Evolutionary conservation across 2,797 vertebrate species (phyloP), one percentile per base, ranked within the genome.

Genomic region (Oreonectes daqikongensis): DNA sequence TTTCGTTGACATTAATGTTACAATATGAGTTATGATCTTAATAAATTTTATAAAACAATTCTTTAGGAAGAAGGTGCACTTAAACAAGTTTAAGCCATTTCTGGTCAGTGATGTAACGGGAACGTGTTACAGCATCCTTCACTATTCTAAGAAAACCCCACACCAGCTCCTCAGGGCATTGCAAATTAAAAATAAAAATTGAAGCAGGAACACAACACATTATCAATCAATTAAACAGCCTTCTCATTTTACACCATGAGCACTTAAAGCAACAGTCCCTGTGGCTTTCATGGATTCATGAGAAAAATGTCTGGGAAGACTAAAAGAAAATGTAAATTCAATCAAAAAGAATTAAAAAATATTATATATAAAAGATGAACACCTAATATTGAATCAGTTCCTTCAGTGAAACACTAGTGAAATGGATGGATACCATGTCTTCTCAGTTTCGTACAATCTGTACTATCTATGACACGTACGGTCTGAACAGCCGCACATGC

Each of bases 361-460:
- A 48, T 32, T 4, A 17, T 9, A 46, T 22, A 17, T 26, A 50
- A 74, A 20, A 53, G 1, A 12, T 46, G 11, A 32, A 60, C 20
- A 32, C 7, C 32, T 8, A 48, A 48, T 15, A 77, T 77, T 68
- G 38, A 80, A 63, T 50, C 32, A 70, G 32, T 72, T 80, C 67
- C 24, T n/a, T 22, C 22, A 26, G 38, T n/a, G 20, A 72, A 28
- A 50, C 0, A 20, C 42, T 20, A 8, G 4, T 18, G 60, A 73
- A 67, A 66, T 26, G 2, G 5, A 50, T 28, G 61, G 18, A 42
- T 60, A 28, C 30, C 15, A 4, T 42, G 40, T 60, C 32, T 22
- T 30, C 26, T 52, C 52, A 53, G 17, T 78, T 82, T 48, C 17
- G 8, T 44, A 53, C 57, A 46, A 28, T 59, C 26, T 26, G 20